Evolutionary conservation across 1,140 invertebrate genomes (phyloP).

Genomic region (Epicauta chinensis): DNA sequence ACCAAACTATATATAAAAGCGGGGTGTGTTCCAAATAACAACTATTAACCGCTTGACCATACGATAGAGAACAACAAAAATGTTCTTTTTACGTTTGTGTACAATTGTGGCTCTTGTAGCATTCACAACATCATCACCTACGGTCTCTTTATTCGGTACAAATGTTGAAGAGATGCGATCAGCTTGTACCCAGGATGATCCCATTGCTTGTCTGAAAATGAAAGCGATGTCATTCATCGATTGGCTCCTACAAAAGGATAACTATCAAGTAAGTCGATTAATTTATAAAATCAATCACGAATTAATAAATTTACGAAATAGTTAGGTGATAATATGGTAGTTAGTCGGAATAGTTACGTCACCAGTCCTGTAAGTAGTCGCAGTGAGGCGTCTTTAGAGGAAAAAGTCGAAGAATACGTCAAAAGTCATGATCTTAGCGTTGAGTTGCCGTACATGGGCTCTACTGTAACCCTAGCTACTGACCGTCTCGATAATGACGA

Average conservation of each 20-base stretch:
- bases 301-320: too few species aligned
- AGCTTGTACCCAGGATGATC: slow-evolving; percentile 63
- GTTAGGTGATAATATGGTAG: slow-evolving; percentile 45
- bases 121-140: slow-evolving; percentile 52
- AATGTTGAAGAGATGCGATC: slow-evolving; percentile 66
- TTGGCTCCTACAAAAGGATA: slow-evolving; percentile 69
- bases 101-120: slow-evolving; percentile 46
- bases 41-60: slow-evolving; percentile 4
- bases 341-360: slow-evolving; percentile 36
- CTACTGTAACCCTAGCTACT: slow-evolving; percentile 66
- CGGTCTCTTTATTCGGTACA: slow-evolving; percentile 59
- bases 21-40: slow-evolving; percentile 15
- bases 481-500: slow-evolving; percentile 68
- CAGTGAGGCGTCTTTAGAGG: slow-evolving; percentile 55
- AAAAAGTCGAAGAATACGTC: slow-evolving; percentile 63
- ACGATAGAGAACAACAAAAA: not conserved
- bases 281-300: slow-evolving; percentile 51
- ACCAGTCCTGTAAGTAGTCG: slow-evolving; percentile 25
- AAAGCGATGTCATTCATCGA: slow-evolving; percentile 71
- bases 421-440: slow-evolving; percentile 71
- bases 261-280: slow-evolving; percentile 62
- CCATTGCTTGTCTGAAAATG: slow-evolving; percentile 73
- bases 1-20: slow-evolving; percentile 14
- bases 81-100: slow-evolving; percentile 15
- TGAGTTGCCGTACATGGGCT: slow-evolving; percentile 62